Percentiles rank a stretch among this genome's conserved stretches.
Evolutionary conservation across 2,888 invertebrate species (phyloP).

Genomic region (Caenorhabditis imperialis): DNA sequence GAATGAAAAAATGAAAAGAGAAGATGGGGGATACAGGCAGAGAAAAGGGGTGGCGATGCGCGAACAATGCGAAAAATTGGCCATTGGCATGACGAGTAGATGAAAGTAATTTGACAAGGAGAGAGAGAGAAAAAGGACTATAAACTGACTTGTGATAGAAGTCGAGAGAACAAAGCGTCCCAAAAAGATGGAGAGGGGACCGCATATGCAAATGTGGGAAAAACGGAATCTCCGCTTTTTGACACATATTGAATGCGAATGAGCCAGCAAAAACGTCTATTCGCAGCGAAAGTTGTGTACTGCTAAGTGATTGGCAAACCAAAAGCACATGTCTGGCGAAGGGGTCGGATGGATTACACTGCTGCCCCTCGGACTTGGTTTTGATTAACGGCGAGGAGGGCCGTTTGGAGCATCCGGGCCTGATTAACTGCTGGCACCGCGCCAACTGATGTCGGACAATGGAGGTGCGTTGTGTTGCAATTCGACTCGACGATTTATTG

Average conservation of each 20-base stretch:
- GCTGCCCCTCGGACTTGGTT: background rate
- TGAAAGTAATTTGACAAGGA: background rate
- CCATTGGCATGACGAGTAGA: background rate
- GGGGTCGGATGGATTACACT: conserved; percentile 47
- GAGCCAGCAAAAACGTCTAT: background rate
- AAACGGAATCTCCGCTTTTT: background rate
- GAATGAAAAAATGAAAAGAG: conserved; percentile 2
- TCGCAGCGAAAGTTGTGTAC: conserved; percentile 16
- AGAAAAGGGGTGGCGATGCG: conserved; percentile 9
- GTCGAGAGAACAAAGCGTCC: background rate
- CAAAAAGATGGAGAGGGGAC: background rate
- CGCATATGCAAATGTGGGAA: conserved; percentile 37
- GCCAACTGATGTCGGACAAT: conserved; percentile 44
- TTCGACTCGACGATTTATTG: no score
- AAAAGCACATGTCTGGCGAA: conserved; percentile 40
- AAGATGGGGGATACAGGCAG: background rate
- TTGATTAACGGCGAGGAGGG: conserved; percentile 32
- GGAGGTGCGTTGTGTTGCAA: no score
- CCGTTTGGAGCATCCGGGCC: conserved; percentile 14
- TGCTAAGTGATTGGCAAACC: conserved; percentile 45
- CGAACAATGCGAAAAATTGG: conserved; percentile 36
- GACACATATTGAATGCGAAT: conserved; percentile 1
- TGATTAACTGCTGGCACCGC: conserved; percentile 42
- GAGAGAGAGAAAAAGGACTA: conserved; percentile 7
- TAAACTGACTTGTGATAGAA: no score